Conservation (phyloP, 2,113 vertebrate genomes). For the Raphicerus campestris region DNA sequence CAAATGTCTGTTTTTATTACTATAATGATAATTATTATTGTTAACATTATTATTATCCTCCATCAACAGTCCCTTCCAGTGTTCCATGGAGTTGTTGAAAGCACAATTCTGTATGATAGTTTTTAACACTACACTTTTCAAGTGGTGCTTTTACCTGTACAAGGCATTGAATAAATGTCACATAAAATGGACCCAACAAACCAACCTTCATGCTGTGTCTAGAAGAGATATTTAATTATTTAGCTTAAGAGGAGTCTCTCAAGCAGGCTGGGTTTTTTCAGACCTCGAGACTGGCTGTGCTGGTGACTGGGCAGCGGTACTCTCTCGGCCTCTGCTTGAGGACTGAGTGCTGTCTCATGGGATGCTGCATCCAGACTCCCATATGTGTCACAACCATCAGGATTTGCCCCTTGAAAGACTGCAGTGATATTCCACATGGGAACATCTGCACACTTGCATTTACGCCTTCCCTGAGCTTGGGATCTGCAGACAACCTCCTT, state of each 20-base stretch:
- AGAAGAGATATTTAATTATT: background rate
- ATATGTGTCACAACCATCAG: no score
- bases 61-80: background rate
- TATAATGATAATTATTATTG: background rate
- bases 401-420: background rate
- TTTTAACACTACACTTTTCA: background rate
- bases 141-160: background rate
- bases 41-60: background rate
- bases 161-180: background rate
- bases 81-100: background rate
- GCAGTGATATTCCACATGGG: rapidly evolving
- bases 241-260: background rate
- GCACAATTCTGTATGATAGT: background rate
- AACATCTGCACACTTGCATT: background rate
- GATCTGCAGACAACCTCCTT: background rate
- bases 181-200: background rate
- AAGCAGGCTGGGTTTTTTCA: background rate
- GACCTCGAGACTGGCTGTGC: background rate
- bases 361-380: no score
- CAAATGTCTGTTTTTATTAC: background rate
- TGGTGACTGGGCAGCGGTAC: background rate
- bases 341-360: rapidly evolving
- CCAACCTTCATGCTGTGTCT: background rate
- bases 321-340: background rate
- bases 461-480: background rate